phyloP scores from a whole-genome alignment of 30 jellyfish, hydroid and myxozoan species.

The Haliclystus octoradiatus region DNA sequence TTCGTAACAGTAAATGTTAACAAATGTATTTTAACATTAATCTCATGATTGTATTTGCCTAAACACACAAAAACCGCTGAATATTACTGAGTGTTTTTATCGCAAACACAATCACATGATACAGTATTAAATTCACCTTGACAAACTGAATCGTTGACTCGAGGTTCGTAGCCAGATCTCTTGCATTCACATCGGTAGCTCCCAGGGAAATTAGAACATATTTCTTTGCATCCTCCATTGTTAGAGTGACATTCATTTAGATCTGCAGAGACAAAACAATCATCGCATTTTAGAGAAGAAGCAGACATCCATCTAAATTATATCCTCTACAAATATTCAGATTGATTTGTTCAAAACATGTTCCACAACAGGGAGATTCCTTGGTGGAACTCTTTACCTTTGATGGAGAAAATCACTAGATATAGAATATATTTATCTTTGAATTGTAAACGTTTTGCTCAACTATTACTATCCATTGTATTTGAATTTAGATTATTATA shows the following conservation, averaged over 20 bases:
- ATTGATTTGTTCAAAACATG: background rate
- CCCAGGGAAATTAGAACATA: slow-evolving; percentile 49
- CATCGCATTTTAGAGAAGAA: background rate
- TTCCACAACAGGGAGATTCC: background rate
- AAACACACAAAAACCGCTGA: too few species aligned
- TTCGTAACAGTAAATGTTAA: too few species aligned
- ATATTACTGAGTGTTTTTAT: too few species aligned
- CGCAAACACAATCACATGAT: too few species aligned
- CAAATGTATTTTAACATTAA: too few species aligned
- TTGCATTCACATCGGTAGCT: slow-evolving; percentile 63
- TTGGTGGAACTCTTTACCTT: background rate
- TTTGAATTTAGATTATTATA: too few species aligned
- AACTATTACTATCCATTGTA: too few species aligned
- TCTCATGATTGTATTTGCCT: too few species aligned
- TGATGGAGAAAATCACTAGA: background rate
- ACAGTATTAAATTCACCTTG: too few species aligned
- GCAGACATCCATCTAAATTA: too few species aligned
- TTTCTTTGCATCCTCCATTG: slow-evolving; percentile 56
- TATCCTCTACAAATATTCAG: background rate
- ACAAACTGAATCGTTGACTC: slow-evolving; percentile 38
- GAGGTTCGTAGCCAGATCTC: slow-evolving; percentile 29
- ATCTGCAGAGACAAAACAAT: slow-evolving; percentile 12
- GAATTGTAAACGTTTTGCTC: too few species aligned
- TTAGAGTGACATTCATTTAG: slow-evolving; percentile 30
- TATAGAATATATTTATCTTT: background rate